Base-by-base conservation (phyloP, 1,140 invertebrate genomes). In the Gonioctena quinquepunctata region DNA sequence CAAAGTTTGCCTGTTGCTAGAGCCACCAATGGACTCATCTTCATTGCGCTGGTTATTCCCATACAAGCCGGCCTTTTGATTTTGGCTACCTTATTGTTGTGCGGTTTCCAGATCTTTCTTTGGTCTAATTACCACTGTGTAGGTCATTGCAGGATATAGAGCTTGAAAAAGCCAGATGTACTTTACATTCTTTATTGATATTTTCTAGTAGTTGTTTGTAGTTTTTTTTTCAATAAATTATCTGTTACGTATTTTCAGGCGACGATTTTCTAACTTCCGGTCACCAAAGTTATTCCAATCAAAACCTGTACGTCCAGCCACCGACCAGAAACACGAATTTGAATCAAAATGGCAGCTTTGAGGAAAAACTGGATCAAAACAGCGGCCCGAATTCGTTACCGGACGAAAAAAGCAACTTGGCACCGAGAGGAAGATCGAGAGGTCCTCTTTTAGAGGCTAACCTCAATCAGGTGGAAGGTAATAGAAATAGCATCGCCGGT, bases 281-380 rank as follows among this genome's bases (percentile, higher is more conserved):
- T 6, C 63, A 70, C 25, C 81, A 82, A 69, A 84, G 88, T 72
- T 95, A 95, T 83, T 93, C 93, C 60, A 94, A 93, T 71, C 94
- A 96, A 83, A 96, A 96, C 84, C 83, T 96, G 11, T 96, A 96
- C 77, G 95, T 96, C 26, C 94, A 95, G 74, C 94, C 94, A 3
- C 94, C 95, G 0, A 94, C 92, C 1, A 86, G 92, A 69, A 84
- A 83, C 67, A 77, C 84, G 6, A 83, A 82, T 71, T 54, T 81
- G 11, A 79, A 74, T 42, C 76, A 77, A 6, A 82, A 79, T 56
- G 78, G 79, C n/a, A 74, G 75, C 1, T 72, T 70, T 27, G 70
- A 74, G 59, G 80, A 83, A 27, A 83, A 83, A 75, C 67, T 77
- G 0, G 82, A 83, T 23, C 74, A 73, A 21, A 75, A 65, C 21